Base-by-base conservation (phyloP, 1,140 invertebrate species). In the Pseudomyrmex flavicornis region DNA sequence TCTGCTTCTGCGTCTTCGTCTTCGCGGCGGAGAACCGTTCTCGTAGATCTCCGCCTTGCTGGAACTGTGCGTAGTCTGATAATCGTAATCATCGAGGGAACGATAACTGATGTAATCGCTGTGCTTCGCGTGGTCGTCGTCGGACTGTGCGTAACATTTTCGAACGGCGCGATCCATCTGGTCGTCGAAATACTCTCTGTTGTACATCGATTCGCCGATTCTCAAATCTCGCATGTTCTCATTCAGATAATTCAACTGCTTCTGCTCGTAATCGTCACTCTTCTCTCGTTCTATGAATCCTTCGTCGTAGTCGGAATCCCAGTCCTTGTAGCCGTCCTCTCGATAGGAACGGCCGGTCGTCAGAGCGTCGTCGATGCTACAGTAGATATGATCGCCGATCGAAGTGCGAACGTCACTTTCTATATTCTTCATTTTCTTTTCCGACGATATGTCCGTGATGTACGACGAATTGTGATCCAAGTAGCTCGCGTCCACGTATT, bases 351-450 rank as follows among this genome's bases (percentile, higher is more conserved):
- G 68, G 20, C 9, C 13, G 17, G n/a, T 17, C 13, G n/a, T 35
- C 65, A 90, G 76, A 70, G 88, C 69, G 22, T 93, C 93, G 26
- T 94, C 93, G 66, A 93, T 93, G 82, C 91, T 93, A 72, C 92
- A 94, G 66, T 94, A 94, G 46, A 93, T 90, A 65, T 93, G 93
- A 20, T 94, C 93, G 59, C 89, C 91, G 0, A 85, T 56, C 44
- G 87, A 79, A 48, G 89, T 90, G 70, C 90, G 91, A 44, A 90
- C 46, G 7, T 92, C 84, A 10, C 90, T 77, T 22, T 90, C 88
- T 7, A 90, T 73, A 26, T 52, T 88, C 73, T 70, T 88, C 0
- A 65, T 68, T 2, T 70, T 85, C 63, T 88, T 86, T 50, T 82
- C 80, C 48, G 65, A 13, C 46, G 65, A 63, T 13, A 66, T 44